A percentile compares a stretch with the other conserved stretches of the same genome.
Conservation (phyloP, 1,140 invertebrate genomes). For the Paramacrobiotus metropolitanus region DNA sequence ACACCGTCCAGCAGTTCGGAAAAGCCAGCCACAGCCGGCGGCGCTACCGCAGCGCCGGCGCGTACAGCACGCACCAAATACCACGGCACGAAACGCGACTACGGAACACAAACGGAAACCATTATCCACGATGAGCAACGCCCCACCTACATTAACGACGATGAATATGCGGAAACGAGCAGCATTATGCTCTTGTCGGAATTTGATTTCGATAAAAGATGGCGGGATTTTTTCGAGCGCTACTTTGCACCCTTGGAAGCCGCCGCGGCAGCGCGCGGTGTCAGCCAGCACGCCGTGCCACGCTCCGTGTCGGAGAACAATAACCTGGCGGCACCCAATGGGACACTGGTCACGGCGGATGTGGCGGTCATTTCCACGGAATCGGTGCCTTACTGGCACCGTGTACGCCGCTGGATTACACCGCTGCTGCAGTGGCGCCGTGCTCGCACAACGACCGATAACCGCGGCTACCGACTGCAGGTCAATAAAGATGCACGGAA, state of each 20-base stretch:
- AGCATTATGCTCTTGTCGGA: constrained; percentile 3
- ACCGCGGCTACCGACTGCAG: background rate
- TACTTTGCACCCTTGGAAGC: background rate
- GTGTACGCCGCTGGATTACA: background rate
- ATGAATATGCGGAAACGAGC: background rate
- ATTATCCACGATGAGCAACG: background rate
- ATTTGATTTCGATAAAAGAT: background rate
- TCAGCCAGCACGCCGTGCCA: too few species aligned
- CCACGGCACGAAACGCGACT: background rate
- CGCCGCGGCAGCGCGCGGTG: background rate
- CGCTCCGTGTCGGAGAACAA: too few species aligned
- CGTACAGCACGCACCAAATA: too few species aligned
- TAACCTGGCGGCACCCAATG: too few species aligned
- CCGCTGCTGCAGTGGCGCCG: background rate
- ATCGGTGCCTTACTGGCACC: background rate
- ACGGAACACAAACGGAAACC: background rate
- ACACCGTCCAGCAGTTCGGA: background rate
- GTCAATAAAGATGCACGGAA: background rate
- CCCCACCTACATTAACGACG: background rate
- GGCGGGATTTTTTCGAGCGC: background rate
- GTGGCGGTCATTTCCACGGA: background rate
- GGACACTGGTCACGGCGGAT: background rate
- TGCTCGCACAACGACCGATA: background rate
- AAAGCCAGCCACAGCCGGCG: background rate
- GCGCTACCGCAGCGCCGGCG: too few species aligned